Evolutionary conservation across 1,140 invertebrate species (phyloP).

Genomic region (Dendrolimus kikuchii): DNA sequence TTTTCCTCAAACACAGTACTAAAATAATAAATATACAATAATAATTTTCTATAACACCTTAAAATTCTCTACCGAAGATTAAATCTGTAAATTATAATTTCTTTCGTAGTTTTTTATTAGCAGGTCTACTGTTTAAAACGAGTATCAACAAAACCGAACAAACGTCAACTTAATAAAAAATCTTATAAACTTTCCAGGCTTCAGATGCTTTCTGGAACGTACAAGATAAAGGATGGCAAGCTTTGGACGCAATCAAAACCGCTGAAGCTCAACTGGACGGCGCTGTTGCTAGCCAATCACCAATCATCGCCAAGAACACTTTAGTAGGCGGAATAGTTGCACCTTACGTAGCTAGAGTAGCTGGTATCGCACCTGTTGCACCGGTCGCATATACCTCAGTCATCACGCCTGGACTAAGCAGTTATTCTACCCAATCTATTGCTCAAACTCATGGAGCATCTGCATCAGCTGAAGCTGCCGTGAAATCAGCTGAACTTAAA

Average conservation of each 20-base stretch:
- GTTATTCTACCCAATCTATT: conserved; percentile 6
- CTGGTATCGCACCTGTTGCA: conserved; percentile 8
- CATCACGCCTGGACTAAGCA: conserved; percentile 4
- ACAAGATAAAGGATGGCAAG: conserved; percentile 49
- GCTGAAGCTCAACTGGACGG: conserved; percentile 35
- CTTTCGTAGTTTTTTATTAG: too few species aligned
- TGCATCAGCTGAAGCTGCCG: not conserved
- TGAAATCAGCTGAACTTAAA: conserved; percentile 11
- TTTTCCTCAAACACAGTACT: too few species aligned
- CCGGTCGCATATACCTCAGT: conserved; percentile 15
- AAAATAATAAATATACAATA: too few species aligned
- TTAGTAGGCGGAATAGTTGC: not conserved
- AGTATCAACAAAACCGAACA: too few species aligned
- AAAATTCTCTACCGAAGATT: too few species aligned
- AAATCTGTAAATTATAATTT: too few species aligned
- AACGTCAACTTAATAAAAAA: too few species aligned
- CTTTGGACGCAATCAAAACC: conserved; percentile 29
- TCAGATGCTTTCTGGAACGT: conserved; percentile 31
- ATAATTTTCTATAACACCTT: too few species aligned
- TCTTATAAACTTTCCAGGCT: too few species aligned
- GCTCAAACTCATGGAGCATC: conserved; percentile 1
- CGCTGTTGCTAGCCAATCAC: conserved; percentile 25
- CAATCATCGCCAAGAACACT: conserved; percentile 13
- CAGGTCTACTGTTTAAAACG: too few species aligned
- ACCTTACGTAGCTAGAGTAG: conserved; percentile 9